phyloP scores from a whole-genome alignment of 2,113 vertebrate genomes.

The Chaetorhynchus papuensis region DNA sequence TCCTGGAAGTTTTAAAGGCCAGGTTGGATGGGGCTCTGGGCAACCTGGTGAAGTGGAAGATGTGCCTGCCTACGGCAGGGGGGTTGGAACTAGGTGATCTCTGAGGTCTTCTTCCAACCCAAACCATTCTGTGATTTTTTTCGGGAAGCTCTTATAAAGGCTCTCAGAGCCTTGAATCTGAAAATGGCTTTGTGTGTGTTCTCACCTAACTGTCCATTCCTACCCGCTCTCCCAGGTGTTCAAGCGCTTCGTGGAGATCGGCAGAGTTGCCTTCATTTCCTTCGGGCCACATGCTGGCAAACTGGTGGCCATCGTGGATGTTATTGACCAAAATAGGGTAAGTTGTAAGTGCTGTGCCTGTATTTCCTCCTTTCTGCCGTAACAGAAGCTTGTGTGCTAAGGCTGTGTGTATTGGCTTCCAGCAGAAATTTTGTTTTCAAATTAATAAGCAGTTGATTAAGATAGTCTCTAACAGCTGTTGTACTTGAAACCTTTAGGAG shows the following conservation, averaged over 20 bases:
- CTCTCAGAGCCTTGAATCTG: too few species aligned
- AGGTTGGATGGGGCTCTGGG: neutral
- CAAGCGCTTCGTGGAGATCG: slow-evolving; percentile 94
- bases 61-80: neutral
- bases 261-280: slow-evolving; percentile 88
- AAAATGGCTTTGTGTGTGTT: rapidly evolving
- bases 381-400: rapidly evolving
- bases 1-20: neutral
- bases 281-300: slow-evolving; percentile 92
- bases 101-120: too few species aligned
- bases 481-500: neutral
- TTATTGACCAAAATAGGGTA: slow-evolving; percentile 97
- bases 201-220: rapidly evolving
- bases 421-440: neutral
- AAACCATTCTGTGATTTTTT: neutral
- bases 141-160: too few species aligned
- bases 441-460: rapidly evolving
- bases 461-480: neutral
- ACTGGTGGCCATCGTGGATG: slow-evolving; percentile 92
- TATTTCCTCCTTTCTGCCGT: neutral
- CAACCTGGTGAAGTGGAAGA: neutral
- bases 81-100: rapidly evolving
- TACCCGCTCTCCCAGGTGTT: slow-evolving; percentile 77
- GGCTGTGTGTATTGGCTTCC: rapidly evolving
- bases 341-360: neutral